Conservation (phyloP, 2,797 vertebrate species). For the Macropus fuliginosus region DNA sequence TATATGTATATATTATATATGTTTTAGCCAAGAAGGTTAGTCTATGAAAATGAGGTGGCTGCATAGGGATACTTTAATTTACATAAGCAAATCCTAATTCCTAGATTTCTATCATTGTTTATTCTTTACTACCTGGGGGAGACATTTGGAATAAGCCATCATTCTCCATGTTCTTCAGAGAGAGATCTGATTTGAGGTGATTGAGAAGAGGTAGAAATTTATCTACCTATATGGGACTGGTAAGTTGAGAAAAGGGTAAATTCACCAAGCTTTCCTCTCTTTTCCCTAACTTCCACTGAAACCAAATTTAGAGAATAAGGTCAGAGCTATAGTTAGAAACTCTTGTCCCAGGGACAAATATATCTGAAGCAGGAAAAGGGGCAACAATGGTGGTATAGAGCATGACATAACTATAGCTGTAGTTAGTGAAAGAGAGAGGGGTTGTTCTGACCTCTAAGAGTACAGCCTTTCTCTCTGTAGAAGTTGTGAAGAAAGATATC, state of each 20-base stretch:
- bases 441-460: not conserved
- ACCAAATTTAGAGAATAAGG: not conserved
- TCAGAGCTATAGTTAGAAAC: not conserved
- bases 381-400: not conserved
- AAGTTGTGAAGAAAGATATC: not conserved
- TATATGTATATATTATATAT: too few relatives aligned
- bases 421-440: not conserved
- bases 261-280: not conserved
- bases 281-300: not conserved
- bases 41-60: not conserved
- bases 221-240: not conserved
- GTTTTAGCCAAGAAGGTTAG: slow-evolving; percentile 16
- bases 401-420: not conserved
- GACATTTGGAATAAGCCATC: slow-evolving; percentile 7
- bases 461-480: not conserved
- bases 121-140: not conserved
- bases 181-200: not conserved
- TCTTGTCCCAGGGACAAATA: not conserved
- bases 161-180: not conserved
- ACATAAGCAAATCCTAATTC: not conserved
- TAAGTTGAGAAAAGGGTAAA: not conserved
- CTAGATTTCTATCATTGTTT: not conserved
- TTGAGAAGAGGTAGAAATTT: not conserved
- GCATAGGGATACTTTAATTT: not conserved
- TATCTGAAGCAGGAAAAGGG: not conserved